Percentiles rank a stretch among this genome's conserved stretches.
Evolutionary conservation across 1,140 invertebrate species (phyloP).

Genomic region (Lanistes nyassanus): DNA sequence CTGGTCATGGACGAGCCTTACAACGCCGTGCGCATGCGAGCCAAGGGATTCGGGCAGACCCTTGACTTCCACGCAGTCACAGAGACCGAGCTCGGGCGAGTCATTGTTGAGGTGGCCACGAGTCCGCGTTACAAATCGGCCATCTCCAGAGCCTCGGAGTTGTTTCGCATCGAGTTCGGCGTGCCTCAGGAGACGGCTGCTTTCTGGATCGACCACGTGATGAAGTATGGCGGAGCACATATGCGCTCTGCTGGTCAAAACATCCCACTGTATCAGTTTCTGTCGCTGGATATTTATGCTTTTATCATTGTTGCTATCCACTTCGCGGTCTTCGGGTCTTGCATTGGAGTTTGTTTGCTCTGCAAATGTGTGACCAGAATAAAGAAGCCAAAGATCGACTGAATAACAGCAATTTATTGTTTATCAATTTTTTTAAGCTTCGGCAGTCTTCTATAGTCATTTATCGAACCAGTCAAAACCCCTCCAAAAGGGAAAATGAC

Average conservation of each 20-base stretch:
- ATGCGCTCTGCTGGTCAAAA: conserved; percentile 32
- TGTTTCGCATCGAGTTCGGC: conserved; percentile 26
- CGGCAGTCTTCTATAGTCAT: too few relatives aligned
- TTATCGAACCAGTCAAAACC: too few relatives aligned
- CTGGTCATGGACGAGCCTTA: conserved; percentile 75
- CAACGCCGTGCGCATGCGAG: conserved; percentile 62
- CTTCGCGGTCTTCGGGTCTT: neutral
- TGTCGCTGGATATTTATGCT: conserved; percentile 37
- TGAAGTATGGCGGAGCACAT: conserved; percentile 44
- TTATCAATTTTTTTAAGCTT: too few relatives aligned
- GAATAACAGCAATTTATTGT: too few relatives aligned
- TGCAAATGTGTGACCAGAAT: neutral
- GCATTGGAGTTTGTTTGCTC: neutral
- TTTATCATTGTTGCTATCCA: neutral
- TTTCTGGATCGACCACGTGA: conserved; percentile 42
- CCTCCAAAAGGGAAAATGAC: too few relatives aligned
- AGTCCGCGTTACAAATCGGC: conserved; percentile 26
- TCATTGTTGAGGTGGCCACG: conserved; percentile 41
- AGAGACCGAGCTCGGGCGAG: conserved; percentile 39
- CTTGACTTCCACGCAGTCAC: conserved; percentile 53
- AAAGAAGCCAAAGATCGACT: neutral
- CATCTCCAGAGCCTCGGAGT: conserved; percentile 36
- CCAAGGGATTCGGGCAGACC: conserved; percentile 56
- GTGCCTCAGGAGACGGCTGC: conserved; percentile 33
- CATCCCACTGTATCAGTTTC: conserved; percentile 43